Conservation (phyloP, 2,797 vertebrate genomes). For the Pteropus rufus region DNA sequence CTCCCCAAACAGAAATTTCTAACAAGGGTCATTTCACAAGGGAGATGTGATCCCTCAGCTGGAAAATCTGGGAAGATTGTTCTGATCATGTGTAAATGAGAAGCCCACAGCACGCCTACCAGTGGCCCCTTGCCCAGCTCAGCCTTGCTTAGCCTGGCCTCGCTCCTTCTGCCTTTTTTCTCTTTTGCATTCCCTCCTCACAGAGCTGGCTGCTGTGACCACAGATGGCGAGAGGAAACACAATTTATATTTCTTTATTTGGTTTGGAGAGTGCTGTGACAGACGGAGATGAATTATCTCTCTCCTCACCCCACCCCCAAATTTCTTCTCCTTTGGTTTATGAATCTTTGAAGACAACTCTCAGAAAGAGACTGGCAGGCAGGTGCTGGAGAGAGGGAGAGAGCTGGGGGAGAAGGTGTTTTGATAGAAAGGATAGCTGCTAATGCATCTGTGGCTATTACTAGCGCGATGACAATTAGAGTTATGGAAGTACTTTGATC, state of each 20-base stretch:
- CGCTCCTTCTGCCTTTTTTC: not conserved
- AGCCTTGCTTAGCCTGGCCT: not conserved
- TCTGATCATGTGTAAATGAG: not conserved
- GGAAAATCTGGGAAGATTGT: not conserved
- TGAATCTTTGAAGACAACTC: slow-evolving; percentile 38
- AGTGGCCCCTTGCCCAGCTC: not conserved
- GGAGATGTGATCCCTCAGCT: not conserved
- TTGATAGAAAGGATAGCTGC: not conserved
- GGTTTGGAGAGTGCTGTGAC: slow-evolving; percentile 43
- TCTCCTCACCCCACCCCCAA: not conserved
- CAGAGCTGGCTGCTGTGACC: slow-evolving; percentile 22
- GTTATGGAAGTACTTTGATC: not conserved
- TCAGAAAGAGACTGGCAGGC: not conserved
- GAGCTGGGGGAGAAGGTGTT: not conserved
- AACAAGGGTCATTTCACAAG: not conserved
- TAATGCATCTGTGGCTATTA: not conserved
- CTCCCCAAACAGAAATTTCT: not conserved
- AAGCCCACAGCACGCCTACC: not conserved
- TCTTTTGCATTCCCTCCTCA: not conserved
- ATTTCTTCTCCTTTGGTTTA: slow-evolving; percentile 26
- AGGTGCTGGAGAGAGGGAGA: not conserved
- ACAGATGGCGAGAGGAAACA: slow-evolving; percentile 47
- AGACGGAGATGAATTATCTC: slow-evolving; percentile 49
- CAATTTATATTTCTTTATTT: slow-evolving; percentile 59
- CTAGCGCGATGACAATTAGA: not conserved